These are phyloP conservation scores for Prionailurus viverrinus DNA, from an alignment of 2,113 vertebrate species.

Conservation along the genomic window DNA sequence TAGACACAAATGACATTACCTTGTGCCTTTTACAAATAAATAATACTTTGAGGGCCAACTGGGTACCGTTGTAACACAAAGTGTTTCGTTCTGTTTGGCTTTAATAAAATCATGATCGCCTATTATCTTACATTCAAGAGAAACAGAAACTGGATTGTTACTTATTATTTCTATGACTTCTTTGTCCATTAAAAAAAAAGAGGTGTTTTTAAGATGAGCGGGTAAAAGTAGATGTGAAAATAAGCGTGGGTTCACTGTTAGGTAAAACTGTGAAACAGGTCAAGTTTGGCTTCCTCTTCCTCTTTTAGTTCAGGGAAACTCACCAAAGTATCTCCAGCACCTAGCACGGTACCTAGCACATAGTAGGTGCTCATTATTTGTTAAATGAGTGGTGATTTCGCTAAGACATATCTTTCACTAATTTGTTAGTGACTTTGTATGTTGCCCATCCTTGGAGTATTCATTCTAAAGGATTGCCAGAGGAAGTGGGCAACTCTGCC, in stretches of 20 bases:
- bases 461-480: slow-evolving; percentile 26
- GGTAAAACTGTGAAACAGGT: neutral
- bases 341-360: neutral
- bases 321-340: neutral
- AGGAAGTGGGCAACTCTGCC: slow-evolving; percentile 52
- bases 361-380: neutral
- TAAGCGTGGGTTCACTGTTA: neutral
- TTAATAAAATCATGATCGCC: slow-evolving; percentile 35
- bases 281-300: slow-evolving; percentile 13
- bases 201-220: neutral
- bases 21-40: slow-evolving; percentile 41
- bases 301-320: slow-evolving; percentile 24
- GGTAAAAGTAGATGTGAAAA: neutral
- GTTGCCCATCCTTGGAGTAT: neutral
- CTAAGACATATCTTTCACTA: neutral
- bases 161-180: neutral
- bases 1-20: slow-evolving; percentile 8
- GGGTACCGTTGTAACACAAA: neutral
- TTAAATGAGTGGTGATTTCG: neutral
- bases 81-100: slow-evolving; percentile 2
- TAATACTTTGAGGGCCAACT: slow-evolving; percentile 10
- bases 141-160: slow-evolving; percentile 48
- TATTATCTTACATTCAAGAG: neutral
- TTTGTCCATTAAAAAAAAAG: neutral
- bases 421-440: neutral